Evolutionary conservation across 1,140 invertebrate genomes (phyloP), one percentile per base, ranked within the genome.

Genomic region (Mamestra configurata): DNA sequence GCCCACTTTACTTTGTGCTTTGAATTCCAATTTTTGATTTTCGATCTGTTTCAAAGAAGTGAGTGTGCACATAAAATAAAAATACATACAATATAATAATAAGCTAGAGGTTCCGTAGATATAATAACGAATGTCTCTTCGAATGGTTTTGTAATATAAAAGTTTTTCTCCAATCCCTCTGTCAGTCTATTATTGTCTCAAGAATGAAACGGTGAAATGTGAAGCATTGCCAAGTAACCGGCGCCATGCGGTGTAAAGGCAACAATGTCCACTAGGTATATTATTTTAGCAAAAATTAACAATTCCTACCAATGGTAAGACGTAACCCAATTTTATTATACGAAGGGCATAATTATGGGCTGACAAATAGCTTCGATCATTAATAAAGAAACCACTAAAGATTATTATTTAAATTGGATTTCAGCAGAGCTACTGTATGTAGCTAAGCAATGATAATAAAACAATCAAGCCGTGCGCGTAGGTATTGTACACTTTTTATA

Each of bases 1-100:
- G 70, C 98, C 98, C 82, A 99, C 96, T 95, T 98, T 98, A 94
- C 97, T 98, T 93, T 98, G 96, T 78, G 97, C 98, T 94, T 98
- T 98, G 90, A 98, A 96, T 85, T 98, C 97, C 93, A 98, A 91
- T 95, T 98, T 98, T 95, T 98, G 97, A 86, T 96, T 97, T 95
- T 98, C 97, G 91, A 98, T 98, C 98, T 98, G 96, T 93, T 92
- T 95, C 79, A 77, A 88, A 93, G 89, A 93, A 83, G 59, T 77
- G 24, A 77, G 75, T 77, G 75, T 77, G 61, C 75, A 77, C 46
- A 77, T 77, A 77, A 68, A 66, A 77, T 66, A 77, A 68, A 61
- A 37, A 77, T 77, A 77, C 43, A 68, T 66, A 68, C 24, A 68
- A 64, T 64, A 61, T 37, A 24, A 37, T 57, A 46, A 43, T 20